Evolutionary conservation across 2,113 vertebrate species (phyloP).

Genomic region (Monarcha castaneiventris): DNA sequence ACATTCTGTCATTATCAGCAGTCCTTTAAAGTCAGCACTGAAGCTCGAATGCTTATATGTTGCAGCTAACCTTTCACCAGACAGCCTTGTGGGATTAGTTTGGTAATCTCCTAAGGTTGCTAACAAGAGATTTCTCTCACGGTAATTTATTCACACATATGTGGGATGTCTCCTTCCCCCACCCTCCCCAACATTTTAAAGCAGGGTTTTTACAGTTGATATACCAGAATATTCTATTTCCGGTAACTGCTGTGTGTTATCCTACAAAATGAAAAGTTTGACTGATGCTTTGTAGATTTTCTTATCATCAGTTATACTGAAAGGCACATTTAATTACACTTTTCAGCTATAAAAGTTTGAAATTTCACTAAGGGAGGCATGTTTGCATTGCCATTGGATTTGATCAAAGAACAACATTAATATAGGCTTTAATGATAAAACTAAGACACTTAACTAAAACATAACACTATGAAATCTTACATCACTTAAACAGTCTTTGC

Average conservation of each 20-base stretch:
- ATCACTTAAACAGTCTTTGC: neutral
- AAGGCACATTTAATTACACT: neutral
- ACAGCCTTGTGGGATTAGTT: conserved; percentile 15
- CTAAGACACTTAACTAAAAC: neutral
- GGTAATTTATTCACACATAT: conserved; percentile 11
- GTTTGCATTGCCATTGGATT: neutral
- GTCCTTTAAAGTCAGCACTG: conserved; percentile 3
- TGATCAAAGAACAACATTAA: neutral
- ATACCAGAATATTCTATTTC: neutral
- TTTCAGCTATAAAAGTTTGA: neutral
- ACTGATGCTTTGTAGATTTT: neutral
- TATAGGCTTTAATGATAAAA: neutral
- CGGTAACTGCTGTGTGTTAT: neutral
- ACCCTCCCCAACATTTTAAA: neutral
- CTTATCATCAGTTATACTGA: neutral
- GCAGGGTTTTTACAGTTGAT: neutral
- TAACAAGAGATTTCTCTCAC: conserved; percentile 28
- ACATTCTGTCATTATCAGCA: conserved; percentile 4
- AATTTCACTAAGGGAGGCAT: neutral
- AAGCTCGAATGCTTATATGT: neutral
- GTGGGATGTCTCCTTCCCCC: neutral
- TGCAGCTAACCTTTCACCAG: conserved; percentile 14
- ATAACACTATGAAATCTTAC: neutral
- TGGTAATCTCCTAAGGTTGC: conserved; percentile 34
- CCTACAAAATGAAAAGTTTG: neutral